phyloP scores from a whole-genome alignment of 30 jellyfish, hydroid and myxozoan genomes.

The Turritopsis rubra region DNA sequence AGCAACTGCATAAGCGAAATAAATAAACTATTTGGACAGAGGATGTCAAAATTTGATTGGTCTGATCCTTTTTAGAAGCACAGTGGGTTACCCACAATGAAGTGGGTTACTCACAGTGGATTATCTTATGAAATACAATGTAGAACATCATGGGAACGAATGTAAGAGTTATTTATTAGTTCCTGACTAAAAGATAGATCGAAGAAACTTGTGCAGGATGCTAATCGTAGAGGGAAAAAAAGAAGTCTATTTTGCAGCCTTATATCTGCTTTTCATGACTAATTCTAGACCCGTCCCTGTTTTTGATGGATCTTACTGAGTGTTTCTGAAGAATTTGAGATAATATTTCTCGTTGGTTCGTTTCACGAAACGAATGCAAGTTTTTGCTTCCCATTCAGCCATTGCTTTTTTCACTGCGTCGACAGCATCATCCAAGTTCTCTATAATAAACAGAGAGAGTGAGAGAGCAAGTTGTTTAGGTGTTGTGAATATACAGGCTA shows the following conservation, averaged over 20 bases:
- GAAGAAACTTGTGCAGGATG: too few relatives aligned
- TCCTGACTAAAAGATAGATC: too few relatives aligned
- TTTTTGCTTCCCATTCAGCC: constrained; percentile 92
- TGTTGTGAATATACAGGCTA: too few relatives aligned
- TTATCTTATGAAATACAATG: too few relatives aligned
- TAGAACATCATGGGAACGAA: too few relatives aligned
- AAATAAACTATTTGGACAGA: background rate
- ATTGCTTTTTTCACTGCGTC: constrained; percentile 69
- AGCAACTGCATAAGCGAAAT: constrained; percentile 41
- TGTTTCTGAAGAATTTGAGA: constrained; percentile 62
- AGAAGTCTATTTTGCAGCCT: too few relatives aligned
- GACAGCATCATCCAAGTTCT: constrained; percentile 54
- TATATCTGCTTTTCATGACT: too few relatives aligned
- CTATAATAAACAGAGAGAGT: constrained; percentile 24
- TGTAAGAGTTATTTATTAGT: too few relatives aligned
- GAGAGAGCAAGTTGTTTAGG: background rate
- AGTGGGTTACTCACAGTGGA: too few relatives aligned
- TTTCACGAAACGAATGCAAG: constrained; percentile 78
- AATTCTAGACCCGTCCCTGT: too few relatives aligned
- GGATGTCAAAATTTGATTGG: background rate
- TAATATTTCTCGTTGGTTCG: constrained; percentile 65
- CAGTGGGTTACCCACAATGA: too few relatives aligned
- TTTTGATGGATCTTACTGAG: constrained; percentile 77
- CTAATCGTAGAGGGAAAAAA: background rate
- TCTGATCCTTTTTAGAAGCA: too few relatives aligned